phyloP scores from a whole-genome alignment of 2,797 vertebrate species.

The Myiothlypis chrysogaster region DNA sequence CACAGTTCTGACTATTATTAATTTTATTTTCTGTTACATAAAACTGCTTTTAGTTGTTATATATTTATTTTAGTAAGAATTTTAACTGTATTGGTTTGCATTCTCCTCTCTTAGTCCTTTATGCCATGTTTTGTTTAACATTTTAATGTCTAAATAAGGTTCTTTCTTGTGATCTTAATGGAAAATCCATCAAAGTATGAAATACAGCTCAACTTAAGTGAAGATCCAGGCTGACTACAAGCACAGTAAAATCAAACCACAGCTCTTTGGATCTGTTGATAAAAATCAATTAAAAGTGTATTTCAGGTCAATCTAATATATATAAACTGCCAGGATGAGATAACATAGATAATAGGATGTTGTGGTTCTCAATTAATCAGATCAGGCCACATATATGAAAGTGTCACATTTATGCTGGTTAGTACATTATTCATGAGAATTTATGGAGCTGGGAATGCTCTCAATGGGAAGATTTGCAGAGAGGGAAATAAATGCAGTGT shows the following conservation, averaged over 20 bases:
- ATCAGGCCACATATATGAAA: background rate
- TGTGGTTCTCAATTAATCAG: slow-evolving; percentile 8
- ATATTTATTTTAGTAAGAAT: background rate
- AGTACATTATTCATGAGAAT: slow-evolving; percentile 24
- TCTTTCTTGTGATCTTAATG: background rate
- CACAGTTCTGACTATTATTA: background rate
- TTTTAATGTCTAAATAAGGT: background rate
- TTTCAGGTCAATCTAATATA: slow-evolving; percentile 1
- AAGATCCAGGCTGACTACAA: background rate
- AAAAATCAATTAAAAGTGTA: slow-evolving; percentile 33
- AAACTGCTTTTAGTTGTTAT: background rate
- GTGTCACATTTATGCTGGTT: background rate
- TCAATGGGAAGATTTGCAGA: background rate
- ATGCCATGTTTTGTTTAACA: background rate
- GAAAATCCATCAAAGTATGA: background rate
- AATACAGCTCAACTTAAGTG: background rate
- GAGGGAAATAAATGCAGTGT: background rate
- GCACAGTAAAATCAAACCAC: background rate
- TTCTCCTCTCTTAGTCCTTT: background rate
- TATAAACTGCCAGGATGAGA: background rate
- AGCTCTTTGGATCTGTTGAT: background rate
- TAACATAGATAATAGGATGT: background rate
- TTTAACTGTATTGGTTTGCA: background rate
- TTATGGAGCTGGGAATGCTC: background rate
- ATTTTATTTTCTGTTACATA: background rate